Base-by-base conservation (phyloP, 2,888 invertebrate species). In the Halocaridina rubra region DNA sequence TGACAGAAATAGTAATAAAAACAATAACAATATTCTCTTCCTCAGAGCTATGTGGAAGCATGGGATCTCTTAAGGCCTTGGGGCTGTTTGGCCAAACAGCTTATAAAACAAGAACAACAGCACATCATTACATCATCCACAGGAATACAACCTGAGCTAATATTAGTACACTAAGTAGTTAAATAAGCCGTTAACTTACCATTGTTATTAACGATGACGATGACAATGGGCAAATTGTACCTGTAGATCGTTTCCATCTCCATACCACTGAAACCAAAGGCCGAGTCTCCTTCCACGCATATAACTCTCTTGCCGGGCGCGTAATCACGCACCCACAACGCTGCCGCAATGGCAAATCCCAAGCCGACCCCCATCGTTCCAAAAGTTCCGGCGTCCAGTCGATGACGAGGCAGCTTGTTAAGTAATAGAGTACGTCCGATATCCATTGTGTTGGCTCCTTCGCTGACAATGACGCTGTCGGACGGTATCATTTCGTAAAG, bases 381-480 rank as follows among this genome's bases (percentile, higher is more conserved):
- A 91, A 98, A 98, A 3, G 98, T 97, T 8, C 98, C 98, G 5
- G 98, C 98, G 91, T 98, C 98, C 3, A 98, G 92, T 85, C 98
- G 93, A 90, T 97, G 97, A 64, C 97, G 92, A 0, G 98, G 96
- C 88, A 94, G 92, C 89, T 93, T 86, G 77, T 32, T 97, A n/a
- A 94, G 92, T 53, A 98, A 91, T 91, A 98, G 94, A 0, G 97
- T 94, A 69, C 98, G 93, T 0, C 98, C 98, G 90, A 98, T 98
- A 90, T 99, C 98, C 99, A 99, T 99, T 0, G 98, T 99, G 91
- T 98, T 98, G 46, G 98, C 98, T 27, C 98, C 99, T 92, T 99
- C 98, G 90, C 97, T 98, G 32, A 98, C 96, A 86, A 99, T 96
- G 19, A 98, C 94, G 4, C 95, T 94, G 91, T 98, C 95, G 90